A percentile compares a stretch with the other conserved stretches of the same genome.
These are phyloP conservation scores for Drosophila affinis DNA, from an alignment of 2,888 invertebrate species.

Conservation along the genomic window DNA sequence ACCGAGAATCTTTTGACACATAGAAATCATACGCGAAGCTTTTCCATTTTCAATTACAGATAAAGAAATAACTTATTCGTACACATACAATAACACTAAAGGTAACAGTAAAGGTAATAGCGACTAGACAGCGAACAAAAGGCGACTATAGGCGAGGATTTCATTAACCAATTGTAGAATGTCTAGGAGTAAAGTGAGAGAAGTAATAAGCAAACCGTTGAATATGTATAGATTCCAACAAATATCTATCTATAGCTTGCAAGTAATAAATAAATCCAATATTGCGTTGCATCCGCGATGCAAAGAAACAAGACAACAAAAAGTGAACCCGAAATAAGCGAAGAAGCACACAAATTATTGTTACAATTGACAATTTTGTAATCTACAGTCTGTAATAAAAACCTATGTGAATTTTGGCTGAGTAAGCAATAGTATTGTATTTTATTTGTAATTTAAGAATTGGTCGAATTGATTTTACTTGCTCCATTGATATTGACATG, in stretches of 20 bases:
- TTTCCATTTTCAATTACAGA: neutral
- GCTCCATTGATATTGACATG: neutral
- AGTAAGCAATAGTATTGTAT: neutral
- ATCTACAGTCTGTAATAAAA: conserved; percentile 14
- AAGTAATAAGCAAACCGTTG: conserved; percentile 31
- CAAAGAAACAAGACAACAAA: neutral
- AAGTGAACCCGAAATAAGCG: neutral
- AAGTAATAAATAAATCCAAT: conserved; percentile 23
- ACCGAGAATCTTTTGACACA: neutral
- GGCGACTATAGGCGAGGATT: neutral
- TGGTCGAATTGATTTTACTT: neutral
- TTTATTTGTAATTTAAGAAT: neutral
- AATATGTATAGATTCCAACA: conserved; percentile 62
- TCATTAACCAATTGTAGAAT: conserved; percentile 3
- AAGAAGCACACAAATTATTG: conserved; percentile 1
- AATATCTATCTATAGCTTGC: conserved; percentile 56
- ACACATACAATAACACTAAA: neutral
- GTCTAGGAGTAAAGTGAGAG: conserved; percentile 24
- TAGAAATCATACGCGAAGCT: neutral
- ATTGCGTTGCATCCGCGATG: neutral
- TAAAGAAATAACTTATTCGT: neutral
- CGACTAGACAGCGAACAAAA: neutral
- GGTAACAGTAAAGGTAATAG: conserved; percentile 3
- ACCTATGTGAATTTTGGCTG: conserved; percentile 27
- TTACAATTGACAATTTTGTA: conserved; percentile 8